These are phyloP conservation scores for Bombus fervidus DNA, from an alignment of 1,140 invertebrate genomes.

Conservation along the genomic window DNA sequence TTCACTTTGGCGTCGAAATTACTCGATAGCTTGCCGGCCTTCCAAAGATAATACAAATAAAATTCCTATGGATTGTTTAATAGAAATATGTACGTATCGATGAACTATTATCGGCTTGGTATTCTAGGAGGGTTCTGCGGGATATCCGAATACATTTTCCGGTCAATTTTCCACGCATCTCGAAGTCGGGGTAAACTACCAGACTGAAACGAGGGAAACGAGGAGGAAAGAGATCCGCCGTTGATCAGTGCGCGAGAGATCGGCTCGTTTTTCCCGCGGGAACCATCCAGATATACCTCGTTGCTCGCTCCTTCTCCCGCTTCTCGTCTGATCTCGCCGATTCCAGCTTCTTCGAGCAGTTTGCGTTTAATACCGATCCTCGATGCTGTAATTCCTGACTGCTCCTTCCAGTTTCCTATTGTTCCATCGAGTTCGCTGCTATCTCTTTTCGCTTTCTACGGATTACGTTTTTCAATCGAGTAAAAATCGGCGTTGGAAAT, in stretches of 20 bases:
- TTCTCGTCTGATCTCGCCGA: background rate
- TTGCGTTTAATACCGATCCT: slow-evolving; percentile 26
- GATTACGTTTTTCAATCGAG: background rate
- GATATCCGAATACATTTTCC: slow-evolving; percentile 4
- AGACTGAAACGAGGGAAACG: background rate
- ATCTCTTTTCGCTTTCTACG: background rate
- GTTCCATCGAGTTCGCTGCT: background rate
- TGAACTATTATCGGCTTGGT: background rate
- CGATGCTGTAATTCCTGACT: background rate
- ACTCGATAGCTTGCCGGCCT: background rate
- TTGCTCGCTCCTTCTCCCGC: background rate
- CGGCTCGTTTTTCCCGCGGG: slow-evolving; percentile 41
- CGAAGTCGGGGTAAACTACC: background rate
- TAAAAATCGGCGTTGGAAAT: no score
- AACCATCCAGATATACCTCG: slow-evolving; percentile 48
- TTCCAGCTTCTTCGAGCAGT: slow-evolving; percentile 26
- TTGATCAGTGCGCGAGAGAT: slow-evolving; percentile 30
- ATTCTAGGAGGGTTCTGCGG: no score
- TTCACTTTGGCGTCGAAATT: background rate
- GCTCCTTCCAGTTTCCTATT: background rate
- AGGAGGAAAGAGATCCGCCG: background rate
- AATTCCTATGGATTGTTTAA: background rate
- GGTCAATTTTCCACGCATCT: background rate
- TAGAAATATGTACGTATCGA: background rate
- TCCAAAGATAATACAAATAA: background rate